phyloP scores from a whole-genome alignment of 2,797 vertebrate species.

The Tragelaphus eurycerus region DNA sequence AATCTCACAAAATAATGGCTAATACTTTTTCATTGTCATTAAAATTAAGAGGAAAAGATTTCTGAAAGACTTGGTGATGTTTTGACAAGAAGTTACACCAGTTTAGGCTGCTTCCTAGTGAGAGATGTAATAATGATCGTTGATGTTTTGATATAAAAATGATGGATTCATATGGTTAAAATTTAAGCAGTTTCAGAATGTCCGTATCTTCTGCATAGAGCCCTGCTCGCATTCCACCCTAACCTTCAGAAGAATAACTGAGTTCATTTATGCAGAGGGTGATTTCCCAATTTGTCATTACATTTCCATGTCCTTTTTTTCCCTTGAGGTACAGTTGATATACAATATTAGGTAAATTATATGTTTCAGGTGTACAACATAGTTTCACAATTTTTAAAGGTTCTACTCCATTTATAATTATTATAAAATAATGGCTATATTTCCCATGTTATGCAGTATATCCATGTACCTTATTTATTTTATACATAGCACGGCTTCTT shows the following conservation, averaged over 20 bases:
- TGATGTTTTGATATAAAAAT: constrained; percentile 11
- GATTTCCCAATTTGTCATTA: background rate
- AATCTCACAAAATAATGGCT: background rate
- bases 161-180: background rate
- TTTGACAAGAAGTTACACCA: background rate
- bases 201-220: background rate
- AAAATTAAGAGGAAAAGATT: background rate
- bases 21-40: background rate
- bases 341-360: background rate
- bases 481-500: background rate
- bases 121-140: background rate
- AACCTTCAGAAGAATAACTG: background rate
- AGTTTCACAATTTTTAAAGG: background rate
- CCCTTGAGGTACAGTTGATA: background rate
- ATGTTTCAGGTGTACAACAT: background rate
- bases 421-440: background rate
- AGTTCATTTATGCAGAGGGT: background rate
- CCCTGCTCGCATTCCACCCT: background rate
- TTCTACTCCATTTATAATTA: background rate
- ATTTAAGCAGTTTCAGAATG: background rate
- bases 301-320: background rate
- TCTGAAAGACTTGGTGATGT: background rate
- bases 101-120: background rate
- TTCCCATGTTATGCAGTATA: background rate
- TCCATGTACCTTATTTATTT: background rate